Base-by-base conservation (phyloP, 2,888 invertebrate species). In the Noctua fimbriata region DNA sequence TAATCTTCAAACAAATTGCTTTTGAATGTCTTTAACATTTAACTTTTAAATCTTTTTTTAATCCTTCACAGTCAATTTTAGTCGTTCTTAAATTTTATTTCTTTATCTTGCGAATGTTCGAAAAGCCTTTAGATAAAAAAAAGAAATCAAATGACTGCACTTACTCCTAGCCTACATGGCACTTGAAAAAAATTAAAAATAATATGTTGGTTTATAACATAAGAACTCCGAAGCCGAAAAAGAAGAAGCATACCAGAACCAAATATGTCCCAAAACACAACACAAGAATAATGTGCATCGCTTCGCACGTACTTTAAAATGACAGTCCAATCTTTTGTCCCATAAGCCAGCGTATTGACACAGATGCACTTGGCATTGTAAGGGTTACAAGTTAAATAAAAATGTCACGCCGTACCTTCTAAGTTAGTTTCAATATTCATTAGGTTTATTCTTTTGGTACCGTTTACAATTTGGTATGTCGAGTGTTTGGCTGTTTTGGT, bases 391-490 rank as follows among this genome's bases (percentile, higher is more conserved):
- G 91, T 93, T 92, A 94, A 95, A 94, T 94, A 94, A 93, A 93
- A 93, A 92, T 92, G 93, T 94, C 92, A 92, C 92, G 93, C 85
- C 87, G 76, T 80, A 36, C 74, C 79, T 71, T 72, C n/a, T 60
- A 86, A 90, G 81, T 84, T 66, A 47, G 75, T 81, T 91, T 93
- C 89, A 92, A 93, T 94, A 95, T 94, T 94, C 93, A 93, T 92
- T 88, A 91, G 87, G 81, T 87, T 87, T 90, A 87, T 89, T 84
- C 85, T 88, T 86, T 85, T 81, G 75, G 79, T 83, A 89, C 90
- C 92, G 92, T 94, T 93, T 76, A 91, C 80, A 93, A 93, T 94
- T 88, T 85, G 92, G 94, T 90, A 94, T 93, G 93, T 91, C 78
- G 78, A 77, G 78, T 87, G 80, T 87, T 88, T 88, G 80, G 55